A percentile compares a stretch with the other conserved stretches of the same genome.
Evolutionary conservation across 2,888 invertebrate species (phyloP).

Genomic region (Spodoptera picta): DNA sequence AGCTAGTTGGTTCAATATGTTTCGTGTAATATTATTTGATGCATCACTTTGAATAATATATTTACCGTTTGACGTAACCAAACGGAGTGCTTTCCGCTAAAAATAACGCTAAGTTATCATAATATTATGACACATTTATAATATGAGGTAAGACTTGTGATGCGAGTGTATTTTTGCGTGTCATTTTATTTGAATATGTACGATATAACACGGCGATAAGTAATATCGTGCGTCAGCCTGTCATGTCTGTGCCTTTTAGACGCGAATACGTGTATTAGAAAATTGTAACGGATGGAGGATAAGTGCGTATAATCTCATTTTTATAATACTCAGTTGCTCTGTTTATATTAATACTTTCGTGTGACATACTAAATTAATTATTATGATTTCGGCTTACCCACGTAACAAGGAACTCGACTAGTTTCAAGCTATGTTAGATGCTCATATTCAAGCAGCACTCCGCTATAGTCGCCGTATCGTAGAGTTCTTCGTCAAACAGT

Average conservation of each 20-base stretch:
- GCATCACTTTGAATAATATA: constrained; percentile 26
- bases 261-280: constrained; percentile 25
- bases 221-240: constrained; percentile 33
- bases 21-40: constrained; percentile 19
- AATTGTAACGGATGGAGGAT: constrained; percentile 18
- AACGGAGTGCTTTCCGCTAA: constrained; percentile 42
- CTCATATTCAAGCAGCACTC: too few relatives aligned
- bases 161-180: constrained; percentile 18
- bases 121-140: constrained; percentile 50
- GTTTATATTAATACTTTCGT: too few relatives aligned
- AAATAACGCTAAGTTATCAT: constrained; percentile 46
- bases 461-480: too few relatives aligned
- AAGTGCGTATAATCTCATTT: not conserved
- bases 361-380: too few relatives aligned
- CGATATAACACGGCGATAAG: constrained; percentile 25
- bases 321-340: not conserved
- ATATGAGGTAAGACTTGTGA: constrained; percentile 21
- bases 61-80: constrained; percentile 36
- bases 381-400: too few relatives aligned
- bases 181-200: constrained; percentile 37
- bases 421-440: too few relatives aligned
- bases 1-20: constrained; percentile 12
- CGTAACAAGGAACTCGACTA: too few relatives aligned
- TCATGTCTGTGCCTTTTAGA: constrained; percentile 27
- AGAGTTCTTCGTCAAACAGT: too few relatives aligned